Conservation (phyloP, 2,888 invertebrate genomes). For the Epirrhoe alternata region DNA sequence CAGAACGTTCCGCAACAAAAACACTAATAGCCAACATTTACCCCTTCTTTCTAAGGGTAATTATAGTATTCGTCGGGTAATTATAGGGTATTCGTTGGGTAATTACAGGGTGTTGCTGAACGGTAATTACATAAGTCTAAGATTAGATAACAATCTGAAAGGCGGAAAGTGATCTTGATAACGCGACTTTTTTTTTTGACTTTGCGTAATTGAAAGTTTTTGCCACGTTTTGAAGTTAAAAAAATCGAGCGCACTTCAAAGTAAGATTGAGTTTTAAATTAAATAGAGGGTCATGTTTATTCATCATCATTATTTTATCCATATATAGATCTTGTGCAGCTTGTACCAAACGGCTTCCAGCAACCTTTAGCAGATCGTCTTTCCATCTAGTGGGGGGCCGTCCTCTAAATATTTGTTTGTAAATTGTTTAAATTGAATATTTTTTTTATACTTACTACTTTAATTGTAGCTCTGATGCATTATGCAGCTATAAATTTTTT, state of each 20-base stretch:
- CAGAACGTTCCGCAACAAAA: conserved; percentile 25
- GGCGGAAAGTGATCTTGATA: conserved; percentile 13
- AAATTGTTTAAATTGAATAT: too few relatives aligned
- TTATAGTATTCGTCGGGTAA: conserved; percentile 19
- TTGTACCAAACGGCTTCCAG: too few relatives aligned
- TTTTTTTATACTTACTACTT: too few relatives aligned
- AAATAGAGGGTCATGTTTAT: too few relatives aligned
- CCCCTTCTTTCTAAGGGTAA: conserved; percentile 31
- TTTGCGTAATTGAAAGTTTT: background rate
- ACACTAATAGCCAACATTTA: conserved; percentile 28
- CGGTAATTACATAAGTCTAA: conserved; percentile 25
- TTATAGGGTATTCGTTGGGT: conserved; percentile 17
- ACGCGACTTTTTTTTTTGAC: conserved; percentile 1
- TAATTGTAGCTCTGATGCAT: too few relatives aligned
- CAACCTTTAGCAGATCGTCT: too few relatives aligned
- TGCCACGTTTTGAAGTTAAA: background rate
- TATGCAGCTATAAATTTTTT: too few relatives aligned
- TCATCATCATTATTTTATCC: too few relatives aligned
- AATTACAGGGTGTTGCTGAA: conserved; percentile 33
- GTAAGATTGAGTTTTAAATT: background rate
- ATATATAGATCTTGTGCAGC: too few relatives aligned
- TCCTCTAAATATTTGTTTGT: too few relatives aligned
- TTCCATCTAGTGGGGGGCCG: too few relatives aligned
- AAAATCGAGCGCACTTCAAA: background rate
- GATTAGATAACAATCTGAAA: conserved; percentile 25